Conservation (phyloP, 2,113 vertebrate genomes). For the Accipiter cooperii region DNA sequence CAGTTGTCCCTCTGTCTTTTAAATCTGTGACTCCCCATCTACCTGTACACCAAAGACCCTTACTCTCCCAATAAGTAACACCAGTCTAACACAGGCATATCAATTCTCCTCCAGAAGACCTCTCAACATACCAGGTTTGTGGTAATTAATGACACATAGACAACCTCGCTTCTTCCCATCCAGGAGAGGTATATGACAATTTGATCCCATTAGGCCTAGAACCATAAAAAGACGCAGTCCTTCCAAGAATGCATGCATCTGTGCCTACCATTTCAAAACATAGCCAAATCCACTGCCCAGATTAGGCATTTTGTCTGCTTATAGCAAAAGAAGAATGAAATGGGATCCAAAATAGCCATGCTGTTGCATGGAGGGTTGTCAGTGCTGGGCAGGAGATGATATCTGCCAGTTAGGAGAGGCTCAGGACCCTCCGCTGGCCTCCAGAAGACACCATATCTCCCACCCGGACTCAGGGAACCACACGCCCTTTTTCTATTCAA, state of each 20-base stretch:
- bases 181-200: not conserved
- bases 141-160: not conserved
- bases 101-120: not conserved
- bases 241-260: not conserved
- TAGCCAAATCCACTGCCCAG: not conserved
- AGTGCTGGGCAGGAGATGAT: not conserved
- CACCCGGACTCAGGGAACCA: not conserved
- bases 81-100: not conserved
- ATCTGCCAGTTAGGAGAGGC: not conserved
- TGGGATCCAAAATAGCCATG: not conserved
- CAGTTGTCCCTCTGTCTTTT: not conserved
- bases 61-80: not conserved
- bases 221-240: not conserved
- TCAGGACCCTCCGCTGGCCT: not conserved
- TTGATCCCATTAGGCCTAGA: not conserved
- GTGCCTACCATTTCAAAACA: not conserved
- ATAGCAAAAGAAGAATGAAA: not conserved
- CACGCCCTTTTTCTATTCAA: not conserved
- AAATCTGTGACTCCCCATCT: not conserved
- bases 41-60: not conserved
- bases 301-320: not conserved
- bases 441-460: not conserved
- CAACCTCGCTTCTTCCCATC: not conserved
- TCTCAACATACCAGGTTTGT: not conserved
- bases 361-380: not conserved